These are phyloP conservation scores for Cantharis nigra DNA, from an alignment of 2,888 invertebrate species.

Conservation along the genomic window DNA sequence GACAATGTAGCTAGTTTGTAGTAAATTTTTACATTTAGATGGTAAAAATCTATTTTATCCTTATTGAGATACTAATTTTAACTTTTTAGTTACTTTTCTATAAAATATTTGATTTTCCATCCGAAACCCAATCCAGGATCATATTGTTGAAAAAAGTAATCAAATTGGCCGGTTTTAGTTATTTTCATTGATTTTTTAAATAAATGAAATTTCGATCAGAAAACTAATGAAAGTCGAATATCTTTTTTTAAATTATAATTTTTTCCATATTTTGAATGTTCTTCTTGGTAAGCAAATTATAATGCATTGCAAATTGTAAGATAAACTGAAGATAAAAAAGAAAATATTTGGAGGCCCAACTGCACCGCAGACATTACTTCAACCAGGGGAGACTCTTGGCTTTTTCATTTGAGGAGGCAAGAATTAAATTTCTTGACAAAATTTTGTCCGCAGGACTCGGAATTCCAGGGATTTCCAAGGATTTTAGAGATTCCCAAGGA, in stretches of 20 bases:
- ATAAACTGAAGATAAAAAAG: too few species aligned
- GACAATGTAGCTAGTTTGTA: constrained; percentile 40
- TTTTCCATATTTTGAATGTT: background rate
- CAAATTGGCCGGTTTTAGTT: background rate
- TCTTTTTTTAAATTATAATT: background rate
- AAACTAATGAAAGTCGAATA: background rate
- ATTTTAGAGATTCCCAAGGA: too few species aligned
- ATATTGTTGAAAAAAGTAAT: background rate
- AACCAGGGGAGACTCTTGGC: too few species aligned
- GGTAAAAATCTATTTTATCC: background rate
- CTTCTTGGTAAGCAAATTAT: too few species aligned
- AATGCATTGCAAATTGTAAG: too few species aligned
- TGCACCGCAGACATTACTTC: too few species aligned
- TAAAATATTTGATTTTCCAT: background rate
- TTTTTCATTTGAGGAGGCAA: too few species aligned
- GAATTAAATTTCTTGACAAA: too few species aligned
- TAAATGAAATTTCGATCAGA: background rate
- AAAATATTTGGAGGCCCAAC: too few species aligned
- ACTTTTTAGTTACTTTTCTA: background rate
- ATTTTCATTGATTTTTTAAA: background rate
- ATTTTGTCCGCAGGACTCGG: too few species aligned
- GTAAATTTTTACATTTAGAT: background rate
- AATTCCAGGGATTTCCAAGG: too few species aligned
- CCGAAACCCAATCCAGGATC: background rate
- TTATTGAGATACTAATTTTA: background rate